Percentiles rank a stretch among this genome's conserved stretches.
phyloP scores from a whole-genome alignment of 2,888 invertebrate genomes.

The Hydrotaea cyrtoneurina region DNA sequence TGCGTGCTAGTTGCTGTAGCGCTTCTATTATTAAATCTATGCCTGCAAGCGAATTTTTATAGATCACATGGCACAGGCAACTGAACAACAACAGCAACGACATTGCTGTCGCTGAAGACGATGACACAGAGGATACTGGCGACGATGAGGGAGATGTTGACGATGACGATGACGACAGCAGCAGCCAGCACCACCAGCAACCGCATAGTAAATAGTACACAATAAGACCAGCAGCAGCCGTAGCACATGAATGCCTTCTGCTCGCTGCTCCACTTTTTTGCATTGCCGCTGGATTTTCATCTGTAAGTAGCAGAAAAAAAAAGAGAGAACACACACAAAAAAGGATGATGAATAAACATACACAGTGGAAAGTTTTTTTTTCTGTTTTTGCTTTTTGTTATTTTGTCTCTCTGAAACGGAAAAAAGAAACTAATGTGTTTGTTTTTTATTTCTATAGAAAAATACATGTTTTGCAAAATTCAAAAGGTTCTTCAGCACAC shows the following conservation, averaged over 20 bases:
- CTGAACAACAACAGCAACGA: neutral
- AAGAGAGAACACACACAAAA: neutral
- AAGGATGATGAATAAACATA: neutral
- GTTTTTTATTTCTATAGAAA: conserved; percentile 16
- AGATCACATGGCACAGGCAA: conserved; percentile 32
- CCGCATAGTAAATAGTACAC: conserved; percentile 11
- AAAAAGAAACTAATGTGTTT: conserved; percentile 22
- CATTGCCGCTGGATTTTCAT: conserved; percentile 94
- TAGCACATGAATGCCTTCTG: neutral
- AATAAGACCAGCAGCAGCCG: conserved; percentile 31
- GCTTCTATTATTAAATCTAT: conserved; percentile 40
- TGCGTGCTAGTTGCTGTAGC: conserved; percentile 10
- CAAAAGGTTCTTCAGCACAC: neutral
- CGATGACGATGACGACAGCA: conserved; percentile 39
- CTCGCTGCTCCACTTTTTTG: conserved; percentile 86
- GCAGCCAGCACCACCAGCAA: conserved; percentile 35
- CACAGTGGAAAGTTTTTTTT: neutral
- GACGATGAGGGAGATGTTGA: neutral
- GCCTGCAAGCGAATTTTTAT: conserved; percentile 50
- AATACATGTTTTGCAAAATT: neutral
- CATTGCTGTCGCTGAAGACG: neutral
- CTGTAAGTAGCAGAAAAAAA: conserved; percentile 81
- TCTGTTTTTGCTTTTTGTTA: neutral
- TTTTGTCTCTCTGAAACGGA: neutral
- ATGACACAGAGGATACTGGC: neutral